These are phyloP conservation scores for Gadus macrocephalus DNA, from an alignment of 2,113 vertebrate genomes.

Conservation along the genomic window DNA sequence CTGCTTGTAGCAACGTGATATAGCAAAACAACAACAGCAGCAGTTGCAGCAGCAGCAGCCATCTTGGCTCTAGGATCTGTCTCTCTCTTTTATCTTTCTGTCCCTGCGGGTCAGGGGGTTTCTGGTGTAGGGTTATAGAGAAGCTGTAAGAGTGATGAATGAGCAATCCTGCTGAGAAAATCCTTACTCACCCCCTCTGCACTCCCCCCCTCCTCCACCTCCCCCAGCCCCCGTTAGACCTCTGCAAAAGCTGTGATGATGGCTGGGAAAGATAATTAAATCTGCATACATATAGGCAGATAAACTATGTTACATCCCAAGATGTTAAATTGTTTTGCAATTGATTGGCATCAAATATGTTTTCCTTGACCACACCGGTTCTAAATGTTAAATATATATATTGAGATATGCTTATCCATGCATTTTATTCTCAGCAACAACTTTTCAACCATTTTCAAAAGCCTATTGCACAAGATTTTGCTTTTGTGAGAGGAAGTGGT, in stretches of 20 bases:
- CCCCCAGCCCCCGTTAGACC: background rate
- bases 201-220: background rate
- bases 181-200: background rate
- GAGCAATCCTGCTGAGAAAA: background rate
- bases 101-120: background rate
- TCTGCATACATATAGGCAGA: too few relatives aligned
- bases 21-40: background rate
- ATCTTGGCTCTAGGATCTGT: conserved; percentile 26
- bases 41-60: conserved; percentile 29
- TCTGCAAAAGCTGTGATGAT: too few relatives aligned
- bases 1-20: background rate
- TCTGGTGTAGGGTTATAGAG: too few relatives aligned
- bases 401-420: too few relatives aligned
- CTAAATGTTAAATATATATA: too few relatives aligned
- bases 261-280: too few relatives aligned
- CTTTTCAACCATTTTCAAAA: background rate
- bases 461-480: conserved; percentile 5
- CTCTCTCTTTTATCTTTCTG: background rate
- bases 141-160: too few relatives aligned
- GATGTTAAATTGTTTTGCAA: too few relatives aligned
- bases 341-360: too few relatives aligned
- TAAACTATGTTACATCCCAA: too few relatives aligned
- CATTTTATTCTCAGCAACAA: too few relatives aligned
- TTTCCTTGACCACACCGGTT: too few relatives aligned
- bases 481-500: conserved; percentile 82